Evolutionary conservation across 2,888 invertebrate genomes (phyloP), one percentile per base, ranked within the genome.

Genomic region (Epirrita christyi): DNA sequence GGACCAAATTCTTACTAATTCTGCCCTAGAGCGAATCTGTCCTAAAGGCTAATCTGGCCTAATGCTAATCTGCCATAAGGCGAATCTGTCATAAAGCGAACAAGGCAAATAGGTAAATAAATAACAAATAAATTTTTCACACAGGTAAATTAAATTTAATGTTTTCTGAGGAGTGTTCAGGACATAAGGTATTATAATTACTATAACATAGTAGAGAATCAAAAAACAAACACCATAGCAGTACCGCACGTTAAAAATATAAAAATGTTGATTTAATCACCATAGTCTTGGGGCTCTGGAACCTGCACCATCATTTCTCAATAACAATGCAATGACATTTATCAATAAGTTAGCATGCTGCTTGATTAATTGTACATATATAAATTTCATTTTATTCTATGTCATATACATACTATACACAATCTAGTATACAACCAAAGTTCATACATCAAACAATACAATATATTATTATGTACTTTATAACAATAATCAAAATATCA

Each of bases 401-500:
- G 55, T 59, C 59, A 64, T 50, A 59, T 60, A 68, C 72, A 76
- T 72, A 75, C 70, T 71, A 69, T 71, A 66, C 65, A 74, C 61
- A 70, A 71, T 70, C 56, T 70, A 68, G 70, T 73, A 73, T 69
- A 69, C 65, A 79, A 76, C 66, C 68, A 75, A 77, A 73, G 55
- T 48, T 38, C 40, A 64, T 63, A 65, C 58, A 50, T 60, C 54
- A 76, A 74, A 73, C 70, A 70, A 79, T 80, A 81, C 73, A 82
- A 86, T 80, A 81, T 76, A 80, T 77, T 74, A 80, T 75, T 75
- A n/a, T n/a, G n/a, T n/a, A n/a, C n/a, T 78, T 77, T 72, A 75
- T 75, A 81, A 80, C 80, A 81, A 80, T 81, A 81, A 83, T 80
- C 70, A 86, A 85, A 86, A 88, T 89, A 90, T 90, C 89, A 90